These are phyloP conservation scores for Carettochelys insculpta DNA, from an alignment of 2,113 vertebrate genomes.

Conservation along the genomic window DNA sequence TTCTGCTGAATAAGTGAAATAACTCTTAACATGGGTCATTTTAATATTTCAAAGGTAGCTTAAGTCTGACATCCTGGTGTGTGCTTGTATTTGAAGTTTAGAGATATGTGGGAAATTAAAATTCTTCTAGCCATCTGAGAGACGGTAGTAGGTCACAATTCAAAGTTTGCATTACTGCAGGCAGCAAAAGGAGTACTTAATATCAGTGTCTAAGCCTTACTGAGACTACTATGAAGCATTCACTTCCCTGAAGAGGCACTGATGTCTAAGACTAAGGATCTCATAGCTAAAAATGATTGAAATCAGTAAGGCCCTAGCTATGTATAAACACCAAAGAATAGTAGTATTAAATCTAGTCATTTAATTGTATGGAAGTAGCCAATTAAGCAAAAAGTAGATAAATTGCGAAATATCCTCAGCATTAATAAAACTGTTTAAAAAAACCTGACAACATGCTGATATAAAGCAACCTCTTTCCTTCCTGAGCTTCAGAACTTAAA, in stretches of 20 bases:
- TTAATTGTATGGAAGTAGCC: not conserved
- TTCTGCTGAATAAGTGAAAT: no score
- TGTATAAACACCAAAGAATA: not conserved
- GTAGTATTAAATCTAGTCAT: not conserved
- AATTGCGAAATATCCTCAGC: not conserved
- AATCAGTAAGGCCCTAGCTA: not conserved
- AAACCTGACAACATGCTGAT: no score
- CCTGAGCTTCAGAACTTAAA: not conserved
- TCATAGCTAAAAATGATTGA: not conserved
- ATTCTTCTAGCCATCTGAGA: not conserved
- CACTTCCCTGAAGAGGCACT: not conserved
- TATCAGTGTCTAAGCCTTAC: not conserved
- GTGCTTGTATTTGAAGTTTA: no score
- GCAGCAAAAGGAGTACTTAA: not conserved
- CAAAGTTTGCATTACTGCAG: not conserved
- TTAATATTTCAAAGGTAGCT: no score
- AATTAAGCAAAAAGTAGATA: not conserved
- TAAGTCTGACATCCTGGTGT: no score
- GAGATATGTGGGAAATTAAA: no score
- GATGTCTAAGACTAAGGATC: not conserved
- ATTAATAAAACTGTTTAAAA: not conserved
- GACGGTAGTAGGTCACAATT: slow-evolving; percentile 7
- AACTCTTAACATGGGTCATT: no score
- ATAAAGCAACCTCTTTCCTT: not conserved
- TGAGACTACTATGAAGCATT: not conserved